These are phyloP conservation scores for Atta texana DNA, from an alignment of 1,140 invertebrate species.

Conservation along the genomic window DNA sequence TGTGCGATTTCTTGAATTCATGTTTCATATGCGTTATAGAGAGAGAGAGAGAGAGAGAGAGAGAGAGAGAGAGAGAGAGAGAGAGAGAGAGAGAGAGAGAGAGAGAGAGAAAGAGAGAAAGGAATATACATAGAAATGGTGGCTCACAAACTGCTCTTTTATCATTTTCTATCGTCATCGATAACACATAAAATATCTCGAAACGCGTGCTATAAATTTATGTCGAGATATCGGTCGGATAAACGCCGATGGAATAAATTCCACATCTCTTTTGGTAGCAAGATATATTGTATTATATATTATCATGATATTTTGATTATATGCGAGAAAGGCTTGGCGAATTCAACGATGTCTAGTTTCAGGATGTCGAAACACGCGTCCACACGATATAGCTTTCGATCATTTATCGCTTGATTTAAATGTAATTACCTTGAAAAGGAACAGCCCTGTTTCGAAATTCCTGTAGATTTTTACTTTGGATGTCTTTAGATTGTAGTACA, in stretches of 20 bases:
- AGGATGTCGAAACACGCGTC: background rate
- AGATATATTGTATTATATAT: background rate
- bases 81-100: too few relatives aligned
- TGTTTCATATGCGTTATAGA: constrained; percentile 19
- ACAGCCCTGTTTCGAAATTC: constrained; percentile 76
- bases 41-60: background rate
- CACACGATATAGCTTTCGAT: constrained; percentile 53
- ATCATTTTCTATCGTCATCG: constrained; percentile 58
- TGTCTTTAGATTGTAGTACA: constrained; percentile 78
- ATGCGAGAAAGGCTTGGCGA: constrained; percentile 40
- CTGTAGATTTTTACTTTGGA: constrained; percentile 77
- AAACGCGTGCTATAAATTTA: constrained; percentile 35
- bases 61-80: background rate
- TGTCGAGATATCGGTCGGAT: constrained; percentile 20
- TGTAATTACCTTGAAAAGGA: constrained; percentile 76
- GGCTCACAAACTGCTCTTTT: constrained; percentile 72
- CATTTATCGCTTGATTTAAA: constrained; percentile 69
- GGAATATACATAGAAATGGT: background rate
- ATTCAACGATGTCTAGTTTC: background rate
- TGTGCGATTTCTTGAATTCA: background rate
- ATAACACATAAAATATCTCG: constrained; percentile 45
- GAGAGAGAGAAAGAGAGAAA: background rate
- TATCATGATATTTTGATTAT: constrained; percentile 12
- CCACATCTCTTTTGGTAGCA: background rate
- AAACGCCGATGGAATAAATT: constrained; percentile 34